A percentile compares a stretch with the other conserved stretches of the same genome.
phyloP scores from a whole-genome alignment of 2,797 vertebrate genomes.

The Strix occidentalis region DNA sequence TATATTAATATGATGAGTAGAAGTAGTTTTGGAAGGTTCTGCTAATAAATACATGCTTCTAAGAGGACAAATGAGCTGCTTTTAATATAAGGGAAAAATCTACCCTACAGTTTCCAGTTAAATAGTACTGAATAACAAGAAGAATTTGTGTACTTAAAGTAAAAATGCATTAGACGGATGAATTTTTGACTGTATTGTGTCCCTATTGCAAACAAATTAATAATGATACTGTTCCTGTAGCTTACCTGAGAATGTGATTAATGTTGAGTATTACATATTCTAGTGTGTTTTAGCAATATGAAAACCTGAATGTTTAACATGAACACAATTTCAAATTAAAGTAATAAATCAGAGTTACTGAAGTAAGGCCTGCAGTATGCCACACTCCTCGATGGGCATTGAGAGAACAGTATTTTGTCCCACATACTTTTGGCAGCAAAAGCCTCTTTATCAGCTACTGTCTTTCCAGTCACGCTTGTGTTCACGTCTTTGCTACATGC shows the following conservation, averaged over 20 bases:
- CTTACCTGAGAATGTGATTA: slow-evolving; percentile 68
- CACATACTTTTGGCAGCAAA: slow-evolving; percentile 30
- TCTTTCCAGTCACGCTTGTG: slow-evolving; percentile 77
- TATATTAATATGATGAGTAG: neutral
- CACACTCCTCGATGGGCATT: slow-evolving; percentile 6
- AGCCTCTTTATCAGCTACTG: slow-evolving; percentile 68
- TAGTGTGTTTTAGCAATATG: slow-evolving; percentile 44
- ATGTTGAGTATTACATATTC: slow-evolving; percentile 67
- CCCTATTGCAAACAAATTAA: slow-evolving; percentile 54
- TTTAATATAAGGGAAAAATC: neutral
- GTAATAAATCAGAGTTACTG: slow-evolving; percentile 75
- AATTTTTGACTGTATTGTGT: slow-evolving; percentile 61
- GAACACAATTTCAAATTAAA: slow-evolving; percentile 46
- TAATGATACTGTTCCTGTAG: slow-evolving; percentile 51
- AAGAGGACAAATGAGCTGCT: neutral
- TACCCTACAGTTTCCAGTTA: slow-evolving; percentile 4
- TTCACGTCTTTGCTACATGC: slow-evolving; percentile 80
- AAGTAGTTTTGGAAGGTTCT: neutral
- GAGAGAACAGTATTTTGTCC: slow-evolving; percentile 43
- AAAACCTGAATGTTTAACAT: slow-evolving; percentile 56
- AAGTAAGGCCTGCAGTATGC: slow-evolving; percentile 24
- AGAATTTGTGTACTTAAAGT: slow-evolving; percentile 45
- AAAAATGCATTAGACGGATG: slow-evolving; percentile 42
- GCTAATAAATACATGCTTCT: neutral
- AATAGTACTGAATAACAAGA: slow-evolving; percentile 33